These are phyloP conservation scores for Speoplatyrhinus poulsoni DNA, from an alignment of 2,113 vertebrate genomes.

Conservation along the genomic window DNA sequence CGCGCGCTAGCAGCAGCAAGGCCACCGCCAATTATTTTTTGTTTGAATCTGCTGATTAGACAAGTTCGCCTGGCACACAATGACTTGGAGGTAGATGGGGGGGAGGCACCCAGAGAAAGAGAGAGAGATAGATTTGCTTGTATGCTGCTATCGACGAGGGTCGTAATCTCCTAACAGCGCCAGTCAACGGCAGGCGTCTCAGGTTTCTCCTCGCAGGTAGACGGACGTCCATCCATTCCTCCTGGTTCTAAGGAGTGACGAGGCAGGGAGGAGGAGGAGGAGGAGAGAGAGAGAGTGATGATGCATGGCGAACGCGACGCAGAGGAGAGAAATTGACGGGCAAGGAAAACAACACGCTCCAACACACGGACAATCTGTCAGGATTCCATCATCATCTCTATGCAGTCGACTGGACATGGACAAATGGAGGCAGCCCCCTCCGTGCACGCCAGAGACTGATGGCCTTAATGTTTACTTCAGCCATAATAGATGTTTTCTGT, in stretches of 20 bases:
- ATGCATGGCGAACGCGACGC: constrained; percentile 68
- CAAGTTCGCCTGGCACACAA: constrained; percentile 68
- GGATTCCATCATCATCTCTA: constrained; percentile 70
- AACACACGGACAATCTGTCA: constrained; percentile 77
- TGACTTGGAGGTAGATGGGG: constrained; percentile 52
- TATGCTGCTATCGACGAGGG: constrained; percentile 15
- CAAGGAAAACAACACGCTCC: constrained; percentile 73
- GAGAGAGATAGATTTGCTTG: constrained; percentile 26
- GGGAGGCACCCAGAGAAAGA: background rate
- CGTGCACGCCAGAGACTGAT: constrained; percentile 61
- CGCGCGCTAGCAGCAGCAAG: constrained; percentile 67
- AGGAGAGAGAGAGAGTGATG: constrained; percentile 46
- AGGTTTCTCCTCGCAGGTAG: constrained; percentile 55
- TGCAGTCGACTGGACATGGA: constrained; percentile 69
- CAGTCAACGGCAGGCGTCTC: constrained; percentile 43
- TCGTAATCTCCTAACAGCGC: background rate
- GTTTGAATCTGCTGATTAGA: constrained; percentile 75
- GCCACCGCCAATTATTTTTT: constrained; percentile 73
- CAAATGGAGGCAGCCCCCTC: constrained; percentile 67
- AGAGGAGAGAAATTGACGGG: constrained; percentile 71
- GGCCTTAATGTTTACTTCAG: constrained; percentile 71
- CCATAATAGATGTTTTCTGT: constrained; percentile 58
- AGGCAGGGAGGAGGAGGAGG: constrained; percentile 39
- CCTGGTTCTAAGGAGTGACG: constrained; percentile 50
- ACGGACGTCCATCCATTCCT: constrained; percentile 38